Conservation (phyloP, 2,113 vertebrate species). For the Tychaedon coryphoeus region DNA sequence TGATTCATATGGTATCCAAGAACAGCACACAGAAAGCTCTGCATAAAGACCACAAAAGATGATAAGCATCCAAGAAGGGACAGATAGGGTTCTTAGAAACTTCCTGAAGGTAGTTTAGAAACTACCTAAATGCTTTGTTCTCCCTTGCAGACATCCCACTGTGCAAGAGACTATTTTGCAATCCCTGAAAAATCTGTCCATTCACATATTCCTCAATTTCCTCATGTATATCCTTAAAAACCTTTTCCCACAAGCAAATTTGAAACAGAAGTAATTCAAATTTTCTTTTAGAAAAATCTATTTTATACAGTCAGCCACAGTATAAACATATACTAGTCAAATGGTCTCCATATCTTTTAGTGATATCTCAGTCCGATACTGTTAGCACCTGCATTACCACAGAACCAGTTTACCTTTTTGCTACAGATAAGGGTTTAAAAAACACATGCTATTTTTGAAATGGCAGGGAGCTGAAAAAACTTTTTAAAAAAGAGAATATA, state of each 20-base stretch:
- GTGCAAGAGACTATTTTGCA: neutral
- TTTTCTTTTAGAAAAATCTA: neutral
- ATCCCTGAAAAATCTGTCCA: neutral
- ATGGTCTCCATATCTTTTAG: neutral
- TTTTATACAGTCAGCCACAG: neutral
- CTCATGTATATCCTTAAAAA: neutral
- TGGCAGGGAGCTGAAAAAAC: neutral
- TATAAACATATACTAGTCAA: neutral
- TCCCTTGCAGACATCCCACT: neutral
- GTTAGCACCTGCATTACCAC: neutral
- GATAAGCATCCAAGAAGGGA: neutral
- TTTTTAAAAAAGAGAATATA: neutral
- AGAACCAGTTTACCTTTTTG: neutral
- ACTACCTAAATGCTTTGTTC: neutral
- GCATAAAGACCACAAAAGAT: slow-evolving; percentile 3
- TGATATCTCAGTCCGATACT: neutral
- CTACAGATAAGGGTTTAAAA: neutral
- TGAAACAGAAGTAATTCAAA: neutral
- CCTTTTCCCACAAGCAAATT: neutral
- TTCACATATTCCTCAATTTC: neutral
- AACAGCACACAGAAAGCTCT: slow-evolving; percentile 5
- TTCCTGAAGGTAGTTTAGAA: neutral
- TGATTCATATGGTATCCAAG: neutral
- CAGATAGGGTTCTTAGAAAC: neutral
- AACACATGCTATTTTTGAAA: neutral